A percentile compares a stretch with the other conserved stretches of the same genome.
Evolutionary conservation across 2,888 invertebrate genomes (phyloP).

Genomic region (Lutraria lutraria): DNA sequence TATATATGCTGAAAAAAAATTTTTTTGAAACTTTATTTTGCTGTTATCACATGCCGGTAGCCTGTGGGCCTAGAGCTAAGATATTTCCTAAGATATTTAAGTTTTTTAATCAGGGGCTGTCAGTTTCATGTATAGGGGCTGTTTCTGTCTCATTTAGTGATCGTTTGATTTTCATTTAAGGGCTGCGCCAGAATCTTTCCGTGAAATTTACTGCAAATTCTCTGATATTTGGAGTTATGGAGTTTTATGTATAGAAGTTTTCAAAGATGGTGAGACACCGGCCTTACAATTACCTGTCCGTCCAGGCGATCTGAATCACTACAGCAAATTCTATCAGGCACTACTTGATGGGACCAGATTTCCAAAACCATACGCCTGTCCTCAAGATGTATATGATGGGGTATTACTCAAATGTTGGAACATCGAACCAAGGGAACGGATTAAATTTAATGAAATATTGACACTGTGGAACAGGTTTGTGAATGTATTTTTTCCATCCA

Average conservation of each 20-base stretch:
- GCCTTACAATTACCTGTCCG: not conserved
- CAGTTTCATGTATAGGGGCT: too few relatives aligned
- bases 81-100: too few relatives aligned
- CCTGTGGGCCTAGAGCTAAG: too few relatives aligned
- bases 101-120: too few relatives aligned
- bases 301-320: not conserved
- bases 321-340: not conserved
- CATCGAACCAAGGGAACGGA: constrained; percentile 33
- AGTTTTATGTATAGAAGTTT: constrained; percentile 56
- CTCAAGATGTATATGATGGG: constrained; percentile 33
- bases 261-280: constrained; percentile 46
- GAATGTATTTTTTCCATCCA: not conserved
- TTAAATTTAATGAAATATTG: constrained; percentile 32
- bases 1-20: too few relatives aligned
- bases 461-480: constrained; percentile 13
- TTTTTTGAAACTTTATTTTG: too few relatives aligned
- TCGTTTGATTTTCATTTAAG: constrained; percentile 13
- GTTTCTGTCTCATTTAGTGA: too few relatives aligned
- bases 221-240: constrained; percentile 68
- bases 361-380: constrained; percentile 47
- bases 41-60: too few relatives aligned
- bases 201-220: constrained; percentile 35
- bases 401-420: constrained; percentile 56
- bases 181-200: constrained; percentile 50
- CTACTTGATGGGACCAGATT: constrained; percentile 33